phyloP scores from a whole-genome alignment of 2,113 vertebrate species.

The Urocitellus parryii region DNA sequence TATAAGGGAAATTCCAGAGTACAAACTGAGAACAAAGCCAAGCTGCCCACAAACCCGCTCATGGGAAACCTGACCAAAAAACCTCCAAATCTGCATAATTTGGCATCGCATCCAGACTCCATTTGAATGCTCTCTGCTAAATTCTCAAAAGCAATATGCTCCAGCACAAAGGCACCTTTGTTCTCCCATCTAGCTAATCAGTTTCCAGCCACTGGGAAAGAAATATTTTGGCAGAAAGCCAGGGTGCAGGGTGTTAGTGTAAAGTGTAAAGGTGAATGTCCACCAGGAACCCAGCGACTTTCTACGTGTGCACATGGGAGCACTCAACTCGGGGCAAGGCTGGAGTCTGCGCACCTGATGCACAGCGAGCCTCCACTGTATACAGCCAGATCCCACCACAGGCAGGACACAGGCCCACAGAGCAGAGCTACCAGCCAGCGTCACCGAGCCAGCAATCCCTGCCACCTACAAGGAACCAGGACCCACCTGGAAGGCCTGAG shows the following conservation, averaged over 20 bases:
- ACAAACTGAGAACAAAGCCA: slow-evolving; percentile 51
- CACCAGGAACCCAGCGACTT: not conserved
- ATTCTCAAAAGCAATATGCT: slow-evolving; percentile 81
- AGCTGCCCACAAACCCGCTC: slow-evolving; percentile 53
- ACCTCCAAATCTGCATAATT: slow-evolving; percentile 74
- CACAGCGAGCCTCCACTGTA: not conserved
- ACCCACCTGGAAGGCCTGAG: not conserved
- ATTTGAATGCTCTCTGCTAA: slow-evolving; percentile 83
- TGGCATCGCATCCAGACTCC: slow-evolving; percentile 71
- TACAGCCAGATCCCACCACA: not conserved
- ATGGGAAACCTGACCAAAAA: slow-evolving; percentile 65
- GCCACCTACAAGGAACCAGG: not conserved
- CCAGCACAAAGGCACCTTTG: slow-evolving; percentile 87
- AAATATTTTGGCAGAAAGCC: slow-evolving; percentile 84
- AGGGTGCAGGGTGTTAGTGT: slow-evolving; percentile 84
- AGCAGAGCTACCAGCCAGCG: not conserved
- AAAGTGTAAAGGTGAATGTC: slow-evolving; percentile 81
- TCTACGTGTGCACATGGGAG: not conserved
- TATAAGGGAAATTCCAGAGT: slow-evolving; percentile 59
- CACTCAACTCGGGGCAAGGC: fast-evolving
- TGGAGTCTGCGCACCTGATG: not conserved
- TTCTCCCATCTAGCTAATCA: slow-evolving; percentile 89
- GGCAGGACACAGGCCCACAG: fast-evolving
- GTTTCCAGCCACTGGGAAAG: slow-evolving; percentile 85
- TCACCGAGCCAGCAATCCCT: not conserved